Conservation (phyloP, 1,140 invertebrate genomes). For the Drosophila bipectinata region DNA sequence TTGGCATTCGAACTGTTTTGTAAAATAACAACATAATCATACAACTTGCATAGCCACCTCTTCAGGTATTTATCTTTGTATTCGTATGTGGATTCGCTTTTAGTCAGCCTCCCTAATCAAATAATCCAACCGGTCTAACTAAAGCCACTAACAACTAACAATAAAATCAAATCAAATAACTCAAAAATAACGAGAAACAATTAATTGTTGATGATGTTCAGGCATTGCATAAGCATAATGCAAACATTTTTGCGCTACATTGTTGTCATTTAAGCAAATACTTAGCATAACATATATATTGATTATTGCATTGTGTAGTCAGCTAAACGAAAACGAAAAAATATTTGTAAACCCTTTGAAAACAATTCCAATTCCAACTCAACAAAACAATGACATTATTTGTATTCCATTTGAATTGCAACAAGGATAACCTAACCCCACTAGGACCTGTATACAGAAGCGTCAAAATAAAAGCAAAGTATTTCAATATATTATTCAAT, state of each 20-base stretch:
- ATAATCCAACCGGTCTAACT: conserved; percentile 45
- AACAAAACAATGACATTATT: conserved; percentile 39
- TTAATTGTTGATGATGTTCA: conserved; percentile 44
- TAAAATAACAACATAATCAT: conserved; percentile 51
- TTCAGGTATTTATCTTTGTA: conserved; percentile 38
- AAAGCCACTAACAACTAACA: conserved; percentile 14
- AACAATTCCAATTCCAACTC: conserved; percentile 23
- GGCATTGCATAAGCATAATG: conserved; percentile 33
- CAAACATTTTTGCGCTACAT: conserved; percentile 64
- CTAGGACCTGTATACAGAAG: conserved; percentile 56
- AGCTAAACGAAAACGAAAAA: conserved; percentile 32
- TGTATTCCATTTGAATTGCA: conserved; percentile 47
- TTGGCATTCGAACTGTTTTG: conserved; percentile 55
- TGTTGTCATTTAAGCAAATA: conserved; percentile 66
- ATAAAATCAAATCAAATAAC: conserved; percentile 20
- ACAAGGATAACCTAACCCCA: conserved; percentile 36
- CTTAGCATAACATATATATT: conserved; percentile 47
- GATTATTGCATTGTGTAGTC: conserved; percentile 65
- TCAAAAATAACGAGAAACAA: conserved; percentile 38
- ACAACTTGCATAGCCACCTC: conserved; percentile 48
- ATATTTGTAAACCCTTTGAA: conserved; percentile 55
- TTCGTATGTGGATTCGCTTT: conserved; percentile 54
- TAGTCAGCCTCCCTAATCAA: conserved; percentile 37
- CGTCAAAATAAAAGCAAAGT: conserved; percentile 24
- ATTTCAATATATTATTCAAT: conserved; percentile 54